These are phyloP conservation scores for Chelonoidis abingdonii DNA, from an alignment of 2,113 vertebrate species.

Conservation along the genomic window DNA sequence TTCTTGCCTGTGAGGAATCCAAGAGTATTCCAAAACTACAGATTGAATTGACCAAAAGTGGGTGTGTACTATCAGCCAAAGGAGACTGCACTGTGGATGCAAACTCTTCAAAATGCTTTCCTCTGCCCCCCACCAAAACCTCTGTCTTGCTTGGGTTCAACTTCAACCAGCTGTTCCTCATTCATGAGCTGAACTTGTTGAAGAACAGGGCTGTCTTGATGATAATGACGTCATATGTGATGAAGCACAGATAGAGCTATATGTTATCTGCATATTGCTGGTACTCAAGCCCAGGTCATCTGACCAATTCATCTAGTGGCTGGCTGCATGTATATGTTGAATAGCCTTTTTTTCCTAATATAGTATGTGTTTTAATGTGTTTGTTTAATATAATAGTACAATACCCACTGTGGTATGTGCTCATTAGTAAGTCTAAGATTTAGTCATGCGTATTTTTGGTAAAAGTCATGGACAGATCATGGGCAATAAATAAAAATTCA, in stretches of 20 bases:
- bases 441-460: no score
- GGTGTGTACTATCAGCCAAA: neutral
- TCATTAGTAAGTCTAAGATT: no score
- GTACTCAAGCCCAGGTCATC: no score
- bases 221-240: no score
- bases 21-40: neutral
- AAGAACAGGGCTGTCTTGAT: no score
- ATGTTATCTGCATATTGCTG: no score
- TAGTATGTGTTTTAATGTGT: accelerated
- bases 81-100: neutral
- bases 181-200: no score
- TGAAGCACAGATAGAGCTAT: no score
- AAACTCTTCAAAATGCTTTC: neutral
- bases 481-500: no score
- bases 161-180: neutral
- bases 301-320: no score
- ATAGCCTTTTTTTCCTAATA: neutral
- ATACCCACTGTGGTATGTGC: neutral
- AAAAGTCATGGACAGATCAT: no score
- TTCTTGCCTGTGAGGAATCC: neutral
- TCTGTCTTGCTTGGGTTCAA: neutral
- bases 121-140: neutral
- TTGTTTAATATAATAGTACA: neutral
- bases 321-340: neutral
- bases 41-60: neutral